Percentiles rank a stretch among this genome's conserved stretches.
phyloP scores from a whole-genome alignment of 2,888 invertebrate genomes.

The Linnaemya vulpina region DNA sequence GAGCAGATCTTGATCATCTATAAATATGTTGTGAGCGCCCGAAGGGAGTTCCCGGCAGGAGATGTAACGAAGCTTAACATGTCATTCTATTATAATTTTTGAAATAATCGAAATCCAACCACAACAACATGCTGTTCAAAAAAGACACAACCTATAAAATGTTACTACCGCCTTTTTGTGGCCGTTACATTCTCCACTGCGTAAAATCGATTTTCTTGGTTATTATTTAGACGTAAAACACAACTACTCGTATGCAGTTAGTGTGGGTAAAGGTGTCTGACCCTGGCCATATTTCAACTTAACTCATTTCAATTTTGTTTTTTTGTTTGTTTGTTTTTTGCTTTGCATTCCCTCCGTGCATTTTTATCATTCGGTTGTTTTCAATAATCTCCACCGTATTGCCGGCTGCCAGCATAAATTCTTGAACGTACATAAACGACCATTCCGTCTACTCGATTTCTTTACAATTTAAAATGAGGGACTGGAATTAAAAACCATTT shows the following conservation, averaged over 20 bases:
- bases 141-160: background rate
- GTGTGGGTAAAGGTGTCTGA: constrained; percentile 63
- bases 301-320: constrained; percentile 53
- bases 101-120: background rate
- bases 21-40: too few relatives aligned
- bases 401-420: constrained; percentile 9
- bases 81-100: too few relatives aligned
- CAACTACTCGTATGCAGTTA: constrained; percentile 15
- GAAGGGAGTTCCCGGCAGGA: too few relatives aligned
- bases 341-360: background rate
- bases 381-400: constrained; percentile 50
- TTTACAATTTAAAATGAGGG: constrained; percentile 47
- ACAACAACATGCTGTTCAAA: background rate
- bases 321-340: constrained; percentile 2
- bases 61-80: too few relatives aligned
- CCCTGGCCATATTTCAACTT: constrained; percentile 60
- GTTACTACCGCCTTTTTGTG: background rate
- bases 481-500: constrained; percentile 48
- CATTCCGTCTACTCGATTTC: constrained; percentile 47
- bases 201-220: constrained; percentile 68
- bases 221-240: constrained; percentile 42
- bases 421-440: constrained; percentile 10
- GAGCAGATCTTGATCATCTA: too few relatives aligned
- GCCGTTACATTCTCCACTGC: constrained; percentile 14
- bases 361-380: constrained; percentile 13